Percentiles rank a stretch among this genome's conserved stretches.
These are phyloP conservation scores for Drosophila fulvimacula DNA, from an alignment of 2,888 invertebrate genomes.

Conservation along the genomic window DNA sequence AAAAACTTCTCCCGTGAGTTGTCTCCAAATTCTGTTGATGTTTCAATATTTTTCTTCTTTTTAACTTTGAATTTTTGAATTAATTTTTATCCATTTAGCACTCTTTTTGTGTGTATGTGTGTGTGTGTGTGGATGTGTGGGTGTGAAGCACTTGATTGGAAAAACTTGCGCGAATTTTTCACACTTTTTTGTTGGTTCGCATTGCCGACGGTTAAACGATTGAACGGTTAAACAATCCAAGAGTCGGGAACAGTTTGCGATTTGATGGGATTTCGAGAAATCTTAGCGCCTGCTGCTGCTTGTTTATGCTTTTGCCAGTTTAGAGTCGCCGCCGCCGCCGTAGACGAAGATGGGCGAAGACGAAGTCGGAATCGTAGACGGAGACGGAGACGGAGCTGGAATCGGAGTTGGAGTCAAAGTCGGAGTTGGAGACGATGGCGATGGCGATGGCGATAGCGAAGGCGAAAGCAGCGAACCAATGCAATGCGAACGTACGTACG, in stretches of 20 bases:
- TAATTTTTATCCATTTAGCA: slow-evolving; percentile 16
- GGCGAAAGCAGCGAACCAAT: slow-evolving; percentile 33
- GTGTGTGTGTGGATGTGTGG: slow-evolving; percentile 2
- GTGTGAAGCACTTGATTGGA: slow-evolving; percentile 20
- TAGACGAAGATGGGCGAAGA: slow-evolving; percentile 8
- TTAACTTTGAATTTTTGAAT: slow-evolving; percentile 7
- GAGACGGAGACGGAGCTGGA: background rate
- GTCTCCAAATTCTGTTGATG: slow-evolving; percentile 27
- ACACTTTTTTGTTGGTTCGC: slow-evolving; percentile 27
- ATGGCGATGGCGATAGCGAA: slow-evolving; percentile 7
- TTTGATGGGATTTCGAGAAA: slow-evolving; percentile 19
- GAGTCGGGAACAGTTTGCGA: slow-evolving; percentile 40
- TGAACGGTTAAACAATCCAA: slow-evolving; percentile 29
- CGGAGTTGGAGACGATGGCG: slow-evolving; percentile 11
- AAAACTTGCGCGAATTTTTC: slow-evolving; percentile 24
- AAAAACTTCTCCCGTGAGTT: slow-evolving; percentile 20
- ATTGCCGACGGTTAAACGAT: slow-evolving; percentile 63
- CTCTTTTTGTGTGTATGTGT: slow-evolving; percentile 7
- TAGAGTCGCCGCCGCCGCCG: slow-evolving; percentile 31
- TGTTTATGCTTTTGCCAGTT: slow-evolving; percentile 44
- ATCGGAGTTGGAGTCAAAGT: background rate
- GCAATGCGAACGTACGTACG: slow-evolving; percentile 32
- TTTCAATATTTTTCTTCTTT: slow-evolving; percentile 5
- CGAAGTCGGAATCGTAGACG: slow-evolving; percentile 7
- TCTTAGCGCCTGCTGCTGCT: slow-evolving; percentile 46